Base-by-base conservation (phyloP, 2,888 invertebrate species). In the Antheraea yamamai region DNA sequence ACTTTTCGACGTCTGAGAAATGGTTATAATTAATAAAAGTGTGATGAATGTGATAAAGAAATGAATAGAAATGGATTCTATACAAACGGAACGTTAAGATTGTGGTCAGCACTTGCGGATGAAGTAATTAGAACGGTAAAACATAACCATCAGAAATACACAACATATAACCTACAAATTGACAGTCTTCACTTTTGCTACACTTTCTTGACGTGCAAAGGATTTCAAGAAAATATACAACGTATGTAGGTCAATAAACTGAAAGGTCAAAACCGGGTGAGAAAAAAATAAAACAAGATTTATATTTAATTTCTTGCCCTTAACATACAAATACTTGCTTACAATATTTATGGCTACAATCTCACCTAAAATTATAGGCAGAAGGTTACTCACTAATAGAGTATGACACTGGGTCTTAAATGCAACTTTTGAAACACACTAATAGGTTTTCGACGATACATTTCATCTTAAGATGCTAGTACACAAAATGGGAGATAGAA, bases 71-170 rank as follows among this genome's bases (percentile, higher is more conserved):
- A 70, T 35, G 68, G 39, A 20, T 35, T 39, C 8, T 7, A 39
- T 18, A 10, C 20, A 70, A 0, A 70, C 18, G 20, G 39, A 70
- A 35, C 35, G 68, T 70, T 35, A 70, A 39, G 39, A 39, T 70
- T 18, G 39, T 7, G 39, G 20, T 18, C 68, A 70, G 39, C 39
- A 18, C 68, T 39, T 20, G 68, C 35, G 20, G 23, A 39, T 39
- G 68, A 39, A 70, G 39, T 20, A 20, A 70, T 18, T 20, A 70
- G 68, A 70, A 70, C 68, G 68, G 30, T n/a, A 70, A 70, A 20
- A 18, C 35, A 30, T 10, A 70, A 20, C 39, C 20, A 39, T 39
- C 68, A 70, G 20, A 70, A 35, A 68, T 35, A 18, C n/a, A 70
- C 39, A 4, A 20, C 35, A 18, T 39, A 35, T 66, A 26, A 30